Evolutionary conservation across 2,888 invertebrate genomes (phyloP).

Genomic region (Brachylomia viminalis): DNA sequence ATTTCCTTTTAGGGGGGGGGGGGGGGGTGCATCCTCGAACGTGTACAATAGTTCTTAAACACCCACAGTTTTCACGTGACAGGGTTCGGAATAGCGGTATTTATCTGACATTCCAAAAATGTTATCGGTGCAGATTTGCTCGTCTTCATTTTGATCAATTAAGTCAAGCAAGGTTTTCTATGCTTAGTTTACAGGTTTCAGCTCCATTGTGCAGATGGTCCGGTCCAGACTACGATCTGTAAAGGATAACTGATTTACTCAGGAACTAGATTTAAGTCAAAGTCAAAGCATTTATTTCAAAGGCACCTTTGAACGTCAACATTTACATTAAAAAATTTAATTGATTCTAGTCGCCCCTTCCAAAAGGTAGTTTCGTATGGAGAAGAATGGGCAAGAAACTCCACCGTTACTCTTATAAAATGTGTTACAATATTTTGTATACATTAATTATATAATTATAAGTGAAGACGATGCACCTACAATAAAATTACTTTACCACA

Average conservation of each 20-base stretch:
- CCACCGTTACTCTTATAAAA: too few species aligned
- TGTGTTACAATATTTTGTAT: too few species aligned
- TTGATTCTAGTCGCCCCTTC: too few species aligned
- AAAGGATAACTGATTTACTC: neutral
- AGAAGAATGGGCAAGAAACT: too few species aligned
- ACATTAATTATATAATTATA: too few species aligned
- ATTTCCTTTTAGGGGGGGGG: neutral
- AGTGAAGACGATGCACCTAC: too few species aligned
- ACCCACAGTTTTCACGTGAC: neutral
- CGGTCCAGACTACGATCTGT: neutral
- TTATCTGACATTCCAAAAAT: conserved; percentile 13
- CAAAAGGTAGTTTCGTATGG: too few species aligned
- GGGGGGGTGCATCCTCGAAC: neutral
- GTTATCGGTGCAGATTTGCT: neutral
- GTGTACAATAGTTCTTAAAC: neutral
- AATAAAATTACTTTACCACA: too few species aligned
- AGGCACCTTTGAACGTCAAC: too few species aligned
- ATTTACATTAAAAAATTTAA: too few species aligned
- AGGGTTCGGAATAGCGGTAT: neutral
- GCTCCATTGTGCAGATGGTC: neutral
- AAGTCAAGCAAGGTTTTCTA: neutral
- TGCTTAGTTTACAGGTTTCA: neutral
- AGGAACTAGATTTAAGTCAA: neutral
- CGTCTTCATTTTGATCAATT: neutral
- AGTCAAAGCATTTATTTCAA: too few species aligned